A percentile compares a stretch with the other conserved stretches of the same genome.
phyloP scores from a whole-genome alignment of 2,888 invertebrate genomes.

The Syrista parreyssii region DNA sequence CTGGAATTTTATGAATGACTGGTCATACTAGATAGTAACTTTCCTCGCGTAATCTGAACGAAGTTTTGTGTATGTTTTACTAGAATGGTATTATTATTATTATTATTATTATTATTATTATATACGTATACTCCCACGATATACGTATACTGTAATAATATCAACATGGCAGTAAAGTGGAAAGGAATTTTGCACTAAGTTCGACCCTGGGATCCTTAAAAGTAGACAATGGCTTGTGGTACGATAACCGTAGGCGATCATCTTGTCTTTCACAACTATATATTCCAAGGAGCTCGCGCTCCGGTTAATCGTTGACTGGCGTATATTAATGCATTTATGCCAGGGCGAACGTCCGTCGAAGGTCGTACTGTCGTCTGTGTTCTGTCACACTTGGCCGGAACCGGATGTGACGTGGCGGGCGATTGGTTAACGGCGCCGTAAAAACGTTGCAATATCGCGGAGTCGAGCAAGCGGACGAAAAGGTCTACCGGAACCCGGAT shows the following conservation, averaged over 20 bases:
- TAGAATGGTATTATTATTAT: background rate
- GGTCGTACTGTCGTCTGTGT: conserved; percentile 19
- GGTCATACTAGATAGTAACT: background rate
- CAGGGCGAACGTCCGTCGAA: conserved; percentile 29
- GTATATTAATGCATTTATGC: conserved; percentile 39
- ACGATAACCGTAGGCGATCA: conserved; percentile 19
- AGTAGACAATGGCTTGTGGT: background rate
- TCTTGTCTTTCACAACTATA: conserved; percentile 38
- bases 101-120: background rate
- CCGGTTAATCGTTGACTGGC: conserved; percentile 41
- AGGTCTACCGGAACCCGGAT: conserved; percentile 32
- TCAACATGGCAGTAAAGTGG: background rate
- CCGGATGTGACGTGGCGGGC: conserved; percentile 39
- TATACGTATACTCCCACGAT: too few species aligned
- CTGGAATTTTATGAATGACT: background rate
- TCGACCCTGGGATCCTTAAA: conserved; percentile 11
- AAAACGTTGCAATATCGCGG: conserved; percentile 35
- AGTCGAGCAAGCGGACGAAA: conserved; percentile 22
- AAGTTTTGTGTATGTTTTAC: background rate
- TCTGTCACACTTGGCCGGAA: conserved; percentile 32
- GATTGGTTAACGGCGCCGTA: conserved; percentile 33
- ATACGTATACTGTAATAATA: background rate
- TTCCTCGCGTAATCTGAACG: background rate
- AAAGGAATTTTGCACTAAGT: conserved; percentile 3
- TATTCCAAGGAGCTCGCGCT: conserved; percentile 36